Percentiles rank a stretch among this genome's conserved stretches.
These are phyloP conservation scores for Spea bombifrons DNA, from an alignment of 2,113 vertebrate species.

Conservation along the genomic window DNA sequence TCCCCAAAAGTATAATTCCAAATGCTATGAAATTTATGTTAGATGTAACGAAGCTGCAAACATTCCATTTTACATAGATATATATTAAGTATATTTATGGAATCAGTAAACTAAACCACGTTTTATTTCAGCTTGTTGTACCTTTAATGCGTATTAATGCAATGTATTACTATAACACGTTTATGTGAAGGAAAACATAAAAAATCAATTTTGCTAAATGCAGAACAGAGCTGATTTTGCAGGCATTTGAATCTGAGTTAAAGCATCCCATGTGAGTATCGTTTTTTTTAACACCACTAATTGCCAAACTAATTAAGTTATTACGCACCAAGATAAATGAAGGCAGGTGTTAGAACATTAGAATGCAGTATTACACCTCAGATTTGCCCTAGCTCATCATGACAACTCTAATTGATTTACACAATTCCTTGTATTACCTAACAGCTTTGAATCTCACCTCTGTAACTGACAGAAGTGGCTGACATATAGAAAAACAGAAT, in stretches of 20 bases:
- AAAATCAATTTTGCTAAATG: neutral
- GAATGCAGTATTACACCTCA: constrained; percentile 19
- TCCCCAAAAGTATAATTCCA: no score
- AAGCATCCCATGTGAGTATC: constrained; percentile 32
- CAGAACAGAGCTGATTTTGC: constrained; percentile 28
- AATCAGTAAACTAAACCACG: neutral
- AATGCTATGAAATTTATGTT: no score
- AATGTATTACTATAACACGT: constrained; percentile 4
- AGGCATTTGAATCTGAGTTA: constrained; percentile 29
- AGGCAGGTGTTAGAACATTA: constrained; percentile 29
- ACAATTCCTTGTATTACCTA: constrained; percentile 33
- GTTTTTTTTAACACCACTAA: neutral
- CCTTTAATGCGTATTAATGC: neutral
- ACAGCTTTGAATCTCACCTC: constrained; percentile 23
- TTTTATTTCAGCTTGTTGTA: neutral
- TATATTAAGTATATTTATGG: no score
- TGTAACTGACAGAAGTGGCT: constrained; percentile 10
- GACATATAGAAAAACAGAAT: no score
- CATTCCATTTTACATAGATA: no score
- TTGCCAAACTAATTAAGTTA: constrained; percentile 35
- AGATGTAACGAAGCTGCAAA: no score
- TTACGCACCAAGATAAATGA: constrained; percentile 45
- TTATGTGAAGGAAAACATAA: constrained; percentile 8
- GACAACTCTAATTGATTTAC: constrained; percentile 22
- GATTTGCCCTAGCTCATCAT: neutral